These are phyloP conservation scores for Drosophila rubida DNA, from an alignment of 2,888 invertebrate species.

Conservation along the genomic window DNA sequence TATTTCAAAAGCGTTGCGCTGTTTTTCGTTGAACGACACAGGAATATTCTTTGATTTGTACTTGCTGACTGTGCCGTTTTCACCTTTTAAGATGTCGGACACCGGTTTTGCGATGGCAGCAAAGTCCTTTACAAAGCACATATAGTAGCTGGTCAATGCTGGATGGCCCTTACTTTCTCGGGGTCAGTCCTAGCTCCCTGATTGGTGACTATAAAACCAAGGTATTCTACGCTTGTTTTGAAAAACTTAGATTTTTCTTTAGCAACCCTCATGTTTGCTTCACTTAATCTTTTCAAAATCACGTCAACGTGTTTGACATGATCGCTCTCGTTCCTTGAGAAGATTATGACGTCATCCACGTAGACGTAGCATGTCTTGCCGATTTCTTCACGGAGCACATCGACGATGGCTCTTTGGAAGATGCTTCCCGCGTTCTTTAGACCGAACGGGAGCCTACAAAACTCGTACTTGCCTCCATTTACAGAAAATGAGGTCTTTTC, in stretches of 20 bases:
- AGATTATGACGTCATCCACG: slow-evolving; percentile 23
- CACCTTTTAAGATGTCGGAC: background rate
- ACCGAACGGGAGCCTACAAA: background rate
- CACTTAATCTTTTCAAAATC: background rate
- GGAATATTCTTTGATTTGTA: background rate
- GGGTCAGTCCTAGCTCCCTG: background rate
- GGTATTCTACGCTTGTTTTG: slow-evolving; percentile 2
- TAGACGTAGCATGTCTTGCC: slow-evolving; percentile 19
- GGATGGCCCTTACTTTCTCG: background rate
- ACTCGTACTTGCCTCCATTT: slow-evolving; percentile 11
- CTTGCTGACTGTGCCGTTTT: background rate
- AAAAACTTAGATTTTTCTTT: slow-evolving; percentile 8
- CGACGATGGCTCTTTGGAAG: slow-evolving; percentile 22
- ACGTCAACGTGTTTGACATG: slow-evolving; percentile 8
- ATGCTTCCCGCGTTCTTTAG: slow-evolving; percentile 21
- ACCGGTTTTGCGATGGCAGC: background rate
- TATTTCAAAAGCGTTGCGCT: background rate
- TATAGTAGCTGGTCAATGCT: background rate
- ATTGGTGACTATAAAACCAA: background rate
- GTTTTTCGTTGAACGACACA: background rate
- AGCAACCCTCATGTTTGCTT: slow-evolving; percentile 1
- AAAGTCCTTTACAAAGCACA: background rate
- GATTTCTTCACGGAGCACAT: slow-evolving; percentile 15
- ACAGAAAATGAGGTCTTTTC: slow-evolving; percentile 7
- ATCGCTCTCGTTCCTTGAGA: slow-evolving; percentile 3